Base-by-base conservation (phyloP, 2,888 invertebrate genomes). In the Meiosimyza decipiens region DNA sequence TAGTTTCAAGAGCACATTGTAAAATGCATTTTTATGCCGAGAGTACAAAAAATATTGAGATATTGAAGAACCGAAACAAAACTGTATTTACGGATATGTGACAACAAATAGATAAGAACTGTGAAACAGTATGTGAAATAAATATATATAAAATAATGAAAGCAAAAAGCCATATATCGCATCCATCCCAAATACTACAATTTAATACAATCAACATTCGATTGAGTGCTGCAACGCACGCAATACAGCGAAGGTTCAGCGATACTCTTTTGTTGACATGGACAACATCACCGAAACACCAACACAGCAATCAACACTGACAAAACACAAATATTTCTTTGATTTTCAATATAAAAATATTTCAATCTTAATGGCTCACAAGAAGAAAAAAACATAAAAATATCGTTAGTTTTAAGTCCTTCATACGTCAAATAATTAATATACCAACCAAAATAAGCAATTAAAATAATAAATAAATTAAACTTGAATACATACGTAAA, bases 11-110 rank as follows among this genome's bases (percentile, higher is more conserved):
- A 84, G 82, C 84, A 85, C 85, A 76, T 81, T 85, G 84, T 85
- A 85, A 85, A 84, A 85, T 85, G 85, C 80, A 83, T 82, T 82
- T 80, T 78, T 80, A 82, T 82, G 80, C 84, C 84, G 80, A 81
- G 76, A 85, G 85, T 85, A 85, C 85, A 85, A 85, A 84, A 71
- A 75, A 28, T 69, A 69, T 69, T 60, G 49, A 15, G 60, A 40
- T 22, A 57, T 68, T 7, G 50, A 68, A 6, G 47, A 59, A 15
- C 40, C n/a, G 60, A 11, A 62, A n/a, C 33, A 62, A 33, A 33
- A 28, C 7, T 49, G 52, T 50, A 18, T 40, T 47, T 18, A 63
- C 52, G 28, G 28, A 49, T 22, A 47, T 49, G 47, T 47, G 64
- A 28, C 52, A 63, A 50, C 18, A 71, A 28, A 33, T 40, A 33